Evolutionary conservation across 2,888 invertebrate genomes (phyloP), one percentile per base, ranked within the genome.

Genomic region (Diadromus collaris): DNA sequence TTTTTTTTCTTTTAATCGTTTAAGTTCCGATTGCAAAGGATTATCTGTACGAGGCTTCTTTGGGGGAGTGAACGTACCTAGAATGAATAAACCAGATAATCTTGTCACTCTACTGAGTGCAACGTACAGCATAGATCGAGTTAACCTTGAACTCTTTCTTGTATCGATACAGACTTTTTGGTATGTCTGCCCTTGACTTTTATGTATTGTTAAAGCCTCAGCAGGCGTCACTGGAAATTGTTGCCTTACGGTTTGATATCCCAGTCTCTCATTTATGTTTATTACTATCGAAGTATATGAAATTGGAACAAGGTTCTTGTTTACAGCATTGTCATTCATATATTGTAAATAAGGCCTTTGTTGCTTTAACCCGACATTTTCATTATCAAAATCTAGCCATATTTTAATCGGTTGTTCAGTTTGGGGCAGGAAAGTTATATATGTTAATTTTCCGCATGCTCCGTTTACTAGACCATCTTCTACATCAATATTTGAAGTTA

Each of bases 81-180:
- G 32, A 41, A 70, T 70, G 34, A 56, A 78, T 51, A 78, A 58
- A 41, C 65, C 74, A 13, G 58, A 51, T 58, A 78, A 48, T 64
- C n/a, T 38, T 44, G 69, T 69, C n/a, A 74, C 70, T 69, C 70
- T 78, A 54, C 65, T 73, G 7, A 73, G 46, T 9, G 72, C 72
- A n/a, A 73, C 72, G 32, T 73, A 65, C 6, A 73, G 44, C 58
- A 73, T 65, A 19, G 56, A 58, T 29, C 58, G 41, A 24, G 65
- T 65, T 19, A 64, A 46, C 24, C 56, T n/a, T 21, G 54, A 29
- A 58, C 19, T 13, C 2, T 65, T 46, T 73, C 58, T 65, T 58
- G 32, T 16, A 56, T 73, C 72, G 5, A 73, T 16, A 65, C 72
- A 73, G 3, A 58, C 46, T 29, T 73, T 58, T 21, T 64, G 9